Evolutionary conservation across 2,888 invertebrate species (phyloP).

Genomic region (Sarcophaga rosellei): DNA sequence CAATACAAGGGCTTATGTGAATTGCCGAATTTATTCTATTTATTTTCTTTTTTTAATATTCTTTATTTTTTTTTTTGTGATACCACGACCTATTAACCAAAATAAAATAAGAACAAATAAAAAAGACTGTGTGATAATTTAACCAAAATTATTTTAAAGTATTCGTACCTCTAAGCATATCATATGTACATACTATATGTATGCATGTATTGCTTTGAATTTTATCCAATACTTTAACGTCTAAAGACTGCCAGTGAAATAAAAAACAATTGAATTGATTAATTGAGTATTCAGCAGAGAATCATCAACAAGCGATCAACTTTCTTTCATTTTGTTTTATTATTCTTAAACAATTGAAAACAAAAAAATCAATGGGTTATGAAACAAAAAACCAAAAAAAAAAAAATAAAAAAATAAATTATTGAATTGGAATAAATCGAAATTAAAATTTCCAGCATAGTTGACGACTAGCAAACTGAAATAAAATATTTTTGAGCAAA

Average conservation of each 20-base stretch:
- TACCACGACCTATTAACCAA: constrained; percentile 12
- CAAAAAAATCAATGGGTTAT: background rate
- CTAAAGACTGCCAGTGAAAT: background rate
- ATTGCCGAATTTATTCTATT: too few relatives aligned
- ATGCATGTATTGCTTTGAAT: background rate
- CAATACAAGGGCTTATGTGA: too few relatives aligned
- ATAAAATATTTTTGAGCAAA: too few relatives aligned
- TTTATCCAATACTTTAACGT: background rate
- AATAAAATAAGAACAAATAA: background rate
- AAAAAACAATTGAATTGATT: background rate
- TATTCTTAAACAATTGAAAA: background rate
- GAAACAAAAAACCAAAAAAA: too few relatives aligned
- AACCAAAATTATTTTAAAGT: background rate
- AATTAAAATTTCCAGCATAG: too few relatives aligned
- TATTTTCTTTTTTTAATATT: background rate
- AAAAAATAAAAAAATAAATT: too few relatives aligned
- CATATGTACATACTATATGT: background rate
- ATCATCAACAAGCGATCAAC: constrained; percentile 21
- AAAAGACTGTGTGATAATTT: background rate
- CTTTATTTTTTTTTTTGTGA: background rate
- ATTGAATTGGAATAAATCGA: too few relatives aligned
- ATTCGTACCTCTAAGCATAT: background rate
- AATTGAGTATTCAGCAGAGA: constrained; percentile 37
- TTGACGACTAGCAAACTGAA: too few relatives aligned
- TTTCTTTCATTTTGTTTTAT: constrained; percentile 19